Conservation (phyloP, 1,140 invertebrate genomes). For the Asbolus verrucosus region DNA sequence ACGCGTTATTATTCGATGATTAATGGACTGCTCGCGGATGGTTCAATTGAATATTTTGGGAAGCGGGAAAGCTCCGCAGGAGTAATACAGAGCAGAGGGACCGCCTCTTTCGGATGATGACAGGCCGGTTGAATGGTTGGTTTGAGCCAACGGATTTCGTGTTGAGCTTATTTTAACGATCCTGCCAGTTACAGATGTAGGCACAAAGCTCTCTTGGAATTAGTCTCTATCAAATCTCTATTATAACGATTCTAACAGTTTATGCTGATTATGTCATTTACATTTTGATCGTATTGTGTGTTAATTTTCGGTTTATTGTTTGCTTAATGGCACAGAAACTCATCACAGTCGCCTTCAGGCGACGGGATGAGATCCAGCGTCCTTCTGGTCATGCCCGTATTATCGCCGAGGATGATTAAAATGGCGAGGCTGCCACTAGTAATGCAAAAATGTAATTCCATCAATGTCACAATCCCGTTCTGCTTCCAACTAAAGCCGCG, state of each 20-base stretch:
- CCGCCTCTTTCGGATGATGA: conserved; percentile 36
- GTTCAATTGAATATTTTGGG: conserved; percentile 33
- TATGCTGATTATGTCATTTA: conserved; percentile 51
- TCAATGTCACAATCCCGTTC: no score
- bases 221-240: conserved; percentile 55
- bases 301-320: conserved; percentile 34
- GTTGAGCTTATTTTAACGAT: conserved; percentile 58
- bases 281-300: conserved; percentile 46
- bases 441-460: no score
- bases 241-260: conserved; percentile 51
- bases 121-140: conserved; percentile 36
- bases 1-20: conserved; percentile 35
- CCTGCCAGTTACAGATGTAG: conserved; percentile 55
- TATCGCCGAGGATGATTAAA: no score
- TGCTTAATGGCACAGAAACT: conserved; percentile 12
- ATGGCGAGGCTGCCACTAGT: no score
- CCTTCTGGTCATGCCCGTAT: no score
- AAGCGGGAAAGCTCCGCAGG: conserved; percentile 16
- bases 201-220: conserved; percentile 54
- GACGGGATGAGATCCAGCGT: neutral
- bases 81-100: conserved; percentile 9
- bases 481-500: no score
- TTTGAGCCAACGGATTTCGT: conserved; percentile 47
- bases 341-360: neutral
- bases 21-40: conserved; percentile 29